These are phyloP conservation scores for Proctacanthus coquilletti DNA, from an alignment of 1,140 invertebrate species.

Conservation along the genomic window DNA sequence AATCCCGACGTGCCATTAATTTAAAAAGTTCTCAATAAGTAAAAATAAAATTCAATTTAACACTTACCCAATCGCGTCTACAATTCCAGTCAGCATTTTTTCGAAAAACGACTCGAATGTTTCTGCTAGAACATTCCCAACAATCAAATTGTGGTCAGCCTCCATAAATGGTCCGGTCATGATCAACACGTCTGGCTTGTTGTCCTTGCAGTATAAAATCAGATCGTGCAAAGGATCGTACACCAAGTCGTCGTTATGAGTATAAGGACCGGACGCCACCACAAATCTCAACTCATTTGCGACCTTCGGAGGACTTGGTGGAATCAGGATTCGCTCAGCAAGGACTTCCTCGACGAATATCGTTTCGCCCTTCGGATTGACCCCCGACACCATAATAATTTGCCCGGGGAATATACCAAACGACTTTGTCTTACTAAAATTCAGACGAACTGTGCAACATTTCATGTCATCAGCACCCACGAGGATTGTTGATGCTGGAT, in stretches of 20 bases:
- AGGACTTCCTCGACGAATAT: constrained; percentile 52
- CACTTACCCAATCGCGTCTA: constrained; percentile 35
- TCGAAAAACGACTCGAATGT: constrained; percentile 58
- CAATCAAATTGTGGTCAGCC: constrained; percentile 42
- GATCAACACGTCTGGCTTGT: constrained; percentile 64
- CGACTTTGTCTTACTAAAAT: constrained; percentile 44
- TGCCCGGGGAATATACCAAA: constrained; percentile 76
- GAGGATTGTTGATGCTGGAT: constrained; percentile 47
- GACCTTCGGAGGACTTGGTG: constrained; percentile 17
- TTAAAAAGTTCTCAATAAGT: too few species aligned
- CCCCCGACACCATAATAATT: constrained; percentile 56
- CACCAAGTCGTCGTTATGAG: constrained; percentile 51
- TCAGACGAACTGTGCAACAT: constrained; percentile 33
- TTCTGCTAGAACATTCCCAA: constrained; percentile 37
- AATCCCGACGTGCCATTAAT: too few species aligned
- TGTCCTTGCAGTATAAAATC: constrained; percentile 44
- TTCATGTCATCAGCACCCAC: constrained; percentile 44
- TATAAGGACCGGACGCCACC: constrained; percentile 69
- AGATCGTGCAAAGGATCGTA: constrained; percentile 73
- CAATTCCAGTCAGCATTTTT: constrained; percentile 45
- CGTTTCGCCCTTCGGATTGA: constrained; percentile 48
- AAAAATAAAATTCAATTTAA: too few species aligned
- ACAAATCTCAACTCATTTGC: constrained; percentile 48
- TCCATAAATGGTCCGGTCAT: constrained; percentile 75
- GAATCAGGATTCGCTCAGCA: constrained; percentile 27